Base-by-base conservation (phyloP, 1,140 invertebrate species). In the Mya arenaria region DNA sequence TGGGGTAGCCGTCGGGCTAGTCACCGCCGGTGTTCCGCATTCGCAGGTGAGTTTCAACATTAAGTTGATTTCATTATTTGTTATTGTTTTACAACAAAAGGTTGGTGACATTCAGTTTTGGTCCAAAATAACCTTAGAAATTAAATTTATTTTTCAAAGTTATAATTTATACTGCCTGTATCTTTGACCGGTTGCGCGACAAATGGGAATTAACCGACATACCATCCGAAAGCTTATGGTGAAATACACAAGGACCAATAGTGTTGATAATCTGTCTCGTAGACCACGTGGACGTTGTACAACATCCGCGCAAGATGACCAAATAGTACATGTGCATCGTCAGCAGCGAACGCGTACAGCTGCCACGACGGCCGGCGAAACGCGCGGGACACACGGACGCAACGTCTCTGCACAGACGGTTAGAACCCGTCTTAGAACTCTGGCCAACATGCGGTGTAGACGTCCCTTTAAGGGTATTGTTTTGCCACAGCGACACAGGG, bases 191-290 rank as follows among this genome's bases (percentile, higher is more conserved):
- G 62, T 34, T 65, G 62, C 62, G 32, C 3, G 62, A 19, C 62
- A 37, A 4, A 65, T 8, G 30, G 62, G 62, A 10, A 37, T 36
- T 37, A 34, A 65, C 32, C 32, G 34, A 34, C 13, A 36, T 65
- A 69, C 66, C 66, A 69, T 69, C 25, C 34, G 39, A 48, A 23
- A 4, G 66, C 66, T 69, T 6, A 48, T 48, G 4, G n/a, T 52
- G 4, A 69, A 69, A 44, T 69, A 48, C 66, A 69, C 28, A 41
- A 23, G 28, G 3, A 69, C 66, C 5, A 44, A 44, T 13, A 48
- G 41, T 44, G 41, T 69, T 6, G 41, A 52, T 69, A 52, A 69
- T 37, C 37, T 69, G 28, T 44, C 44, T 52, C n/a, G 66, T 28
- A n/a, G 66, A 23, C 44, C 4, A 69, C 37, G 25, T 48, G 10